Base-by-base conservation (phyloP, 2,888 invertebrate genomes). In the Acanthococcus lagerstroemiae region DNA sequence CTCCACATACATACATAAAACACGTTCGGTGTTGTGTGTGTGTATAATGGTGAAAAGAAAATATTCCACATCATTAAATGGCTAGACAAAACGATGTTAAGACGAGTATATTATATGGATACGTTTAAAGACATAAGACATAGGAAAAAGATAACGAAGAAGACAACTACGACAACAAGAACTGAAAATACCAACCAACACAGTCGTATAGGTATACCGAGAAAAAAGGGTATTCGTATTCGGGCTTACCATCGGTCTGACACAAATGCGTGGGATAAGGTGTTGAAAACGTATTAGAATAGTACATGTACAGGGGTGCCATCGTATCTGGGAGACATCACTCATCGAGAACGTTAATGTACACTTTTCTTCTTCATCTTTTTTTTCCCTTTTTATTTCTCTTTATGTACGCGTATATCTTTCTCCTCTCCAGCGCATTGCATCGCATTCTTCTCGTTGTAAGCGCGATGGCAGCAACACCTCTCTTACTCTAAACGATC, bases 21-120 rank as follows among this genome's bases (percentile, higher is more conserved):
- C 61, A 61, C 50, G 50, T 61, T 61, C 55, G 55, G 27, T 50
- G 52, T 24, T 19, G 48, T 19, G 24, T 48, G 58, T 58, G 58
- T 60, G 19, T 22, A 30, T 56, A 48, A 60, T 48, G 61, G 48
- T 61, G 61, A 61, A 61, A 61, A 61, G 61, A 52, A 61, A 61
- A 50, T 61, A 61, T 61, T 61, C 61, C 61, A 61, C 61, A 61
- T 61, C 61, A 61, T 61, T 61, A 61, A 52, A 61, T 61, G 61
- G 61, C 50, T 48, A 61, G 61, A 61, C 48, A 50, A 50, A 52
- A 52, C 50, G 48, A 61, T 50, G 50, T 50, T 22, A 26, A 30
- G 61, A 61, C 61, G 61, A 61, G 52, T 61, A 61, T 61, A 52
- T 61, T 61, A 50, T 52, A 27, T 60, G 24, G 30, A 30, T 48